A percentile compares a stretch with the other conserved stretches of the same genome.
Evolutionary conservation across 1,140 invertebrate species (phyloP).

Genomic region (Gonatopus flavifemur): DNA sequence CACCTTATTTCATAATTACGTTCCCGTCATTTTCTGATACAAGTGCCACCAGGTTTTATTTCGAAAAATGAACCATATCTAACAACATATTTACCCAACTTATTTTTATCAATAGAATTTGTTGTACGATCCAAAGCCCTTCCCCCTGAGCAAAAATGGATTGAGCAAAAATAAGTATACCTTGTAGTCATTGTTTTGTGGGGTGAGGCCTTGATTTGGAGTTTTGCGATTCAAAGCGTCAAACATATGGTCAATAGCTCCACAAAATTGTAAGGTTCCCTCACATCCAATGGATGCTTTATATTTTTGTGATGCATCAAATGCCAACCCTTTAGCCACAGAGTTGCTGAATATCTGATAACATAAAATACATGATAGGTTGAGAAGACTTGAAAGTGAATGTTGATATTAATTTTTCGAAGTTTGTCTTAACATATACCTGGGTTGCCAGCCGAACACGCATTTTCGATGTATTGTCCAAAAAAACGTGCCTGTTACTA

Average conservation of each 20-base stretch:
- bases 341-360: background rate
- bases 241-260: background rate
- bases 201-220: background rate
- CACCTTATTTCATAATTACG: too few species aligned
- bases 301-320: background rate
- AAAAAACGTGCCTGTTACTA: background rate
- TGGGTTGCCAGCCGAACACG: background rate
- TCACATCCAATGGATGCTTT: background rate
- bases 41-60: too few species aligned
- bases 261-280: background rate
- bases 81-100: too few species aligned
- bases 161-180: too few species aligned
- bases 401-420: background rate
- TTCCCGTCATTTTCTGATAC: too few species aligned
- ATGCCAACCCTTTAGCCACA: background rate
- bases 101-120: too few species aligned
- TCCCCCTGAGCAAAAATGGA: too few species aligned
- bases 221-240: background rate
- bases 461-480: background rate
- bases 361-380: background rate
- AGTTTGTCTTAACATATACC: background rate
- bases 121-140: too few species aligned
- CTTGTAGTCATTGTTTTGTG: background rate
- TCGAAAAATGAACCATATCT: too few species aligned
- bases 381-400: background rate